These are phyloP conservation scores for Nemurella pictetii DNA, from an alignment of 2,888 invertebrate genomes.

Conservation along the genomic window DNA sequence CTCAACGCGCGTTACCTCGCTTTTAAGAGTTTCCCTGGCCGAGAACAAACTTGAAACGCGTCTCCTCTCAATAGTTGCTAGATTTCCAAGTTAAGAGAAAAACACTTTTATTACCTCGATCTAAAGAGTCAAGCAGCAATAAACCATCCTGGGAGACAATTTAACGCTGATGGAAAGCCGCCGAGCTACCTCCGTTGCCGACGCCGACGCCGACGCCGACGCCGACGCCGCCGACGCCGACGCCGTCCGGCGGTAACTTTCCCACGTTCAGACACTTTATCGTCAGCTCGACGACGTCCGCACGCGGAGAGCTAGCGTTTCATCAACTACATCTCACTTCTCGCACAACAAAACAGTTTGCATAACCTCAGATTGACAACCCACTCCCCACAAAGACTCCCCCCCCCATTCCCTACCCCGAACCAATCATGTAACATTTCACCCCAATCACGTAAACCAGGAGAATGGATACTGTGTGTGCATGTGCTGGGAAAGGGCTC, in stretches of 20 bases:
- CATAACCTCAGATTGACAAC: neutral
- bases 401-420: neutral
- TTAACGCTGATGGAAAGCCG: slow-evolving; percentile 12
- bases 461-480: neutral
- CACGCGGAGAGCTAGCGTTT: neutral
- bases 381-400: neutral
- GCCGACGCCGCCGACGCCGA: neutral
- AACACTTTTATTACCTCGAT: slow-evolving; percentile 10
- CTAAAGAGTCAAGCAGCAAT: slow-evolving; percentile 10
- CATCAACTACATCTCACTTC: neutral
- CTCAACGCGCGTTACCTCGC: neutral
- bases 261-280: neutral
- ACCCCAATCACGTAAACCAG: neutral
- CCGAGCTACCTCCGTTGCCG: neutral
- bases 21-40: neutral
- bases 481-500: too few species aligned
- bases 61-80: neutral
- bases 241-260: too few species aligned
- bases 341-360: neutral
- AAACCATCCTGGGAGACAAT: slow-evolving; percentile 4
- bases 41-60: neutral
- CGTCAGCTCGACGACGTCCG: neutral
- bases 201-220: neutral
- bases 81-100: slow-evolving; percentile 5
- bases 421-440: neutral